Base-by-base conservation (phyloP, 1,140 invertebrate species). In the Euwallacea similis region DNA sequence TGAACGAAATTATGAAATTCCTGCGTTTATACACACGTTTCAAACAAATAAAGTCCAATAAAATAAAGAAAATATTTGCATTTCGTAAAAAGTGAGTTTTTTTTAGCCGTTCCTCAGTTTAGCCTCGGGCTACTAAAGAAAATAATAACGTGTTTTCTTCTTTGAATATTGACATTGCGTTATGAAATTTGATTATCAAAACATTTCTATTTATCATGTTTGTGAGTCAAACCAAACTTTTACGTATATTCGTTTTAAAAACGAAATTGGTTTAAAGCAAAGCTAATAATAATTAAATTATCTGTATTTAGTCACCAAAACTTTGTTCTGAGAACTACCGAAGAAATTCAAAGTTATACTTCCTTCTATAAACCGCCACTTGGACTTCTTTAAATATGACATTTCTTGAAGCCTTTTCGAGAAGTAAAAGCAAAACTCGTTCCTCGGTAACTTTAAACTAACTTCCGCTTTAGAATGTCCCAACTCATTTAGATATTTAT, bases 81-180 rank as follows among this genome's bases (percentile, higher is more conserved):
- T 33, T 15, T 7, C 7, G 10, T 7, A 15, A 58, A 58, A 58
- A 58, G 21, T 15, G 55, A 41, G n/a, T 58, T 58, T 58, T 10
- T n/a, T 6, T 15, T 16, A 15, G 15, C 4, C 21, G 21, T 58
- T 33, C 16, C 55, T 33, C 10, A n/a, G 55, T 58, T 10, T 10
- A 15, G 55, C 55, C 10, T 15, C 6, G 21, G 55, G 55, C n/a
- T 56, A 16, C 10, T 10, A 9, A 16, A 15, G 55, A 58, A 58
- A 58, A 58, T 15, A 16, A 16, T 7, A 56, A 9, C 16, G 0
- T 16, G 21, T 16, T 15, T 58, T 58, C 6, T 33, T 16, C 13
- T 10, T 16, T 58, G n/a, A 58, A 21, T 58, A 58, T 58, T 58
- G 13, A 58, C 55, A 58, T 58, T 58, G 55, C 15, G 55, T 58